These are phyloP conservation scores for Echinarachnius parma DNA, from an alignment of 53 echinoderm and acorn worm genomes.

Conservation along the genomic window DNA sequence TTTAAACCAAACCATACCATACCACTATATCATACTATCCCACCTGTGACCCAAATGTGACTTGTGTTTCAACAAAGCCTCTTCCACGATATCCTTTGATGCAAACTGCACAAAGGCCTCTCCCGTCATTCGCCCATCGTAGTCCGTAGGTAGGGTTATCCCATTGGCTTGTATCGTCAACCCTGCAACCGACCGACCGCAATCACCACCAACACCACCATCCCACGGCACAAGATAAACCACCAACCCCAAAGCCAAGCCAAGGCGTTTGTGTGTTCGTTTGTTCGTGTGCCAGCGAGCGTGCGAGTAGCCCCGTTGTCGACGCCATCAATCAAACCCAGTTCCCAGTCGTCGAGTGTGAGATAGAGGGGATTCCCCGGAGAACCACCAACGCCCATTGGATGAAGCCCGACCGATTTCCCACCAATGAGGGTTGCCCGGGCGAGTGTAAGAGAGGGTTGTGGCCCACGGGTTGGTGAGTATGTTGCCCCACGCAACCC, in stretches of 20 bases:
- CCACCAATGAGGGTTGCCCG: not conserved
- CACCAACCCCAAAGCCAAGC: conserved; percentile 48
- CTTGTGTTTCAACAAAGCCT: conserved; percentile 96
- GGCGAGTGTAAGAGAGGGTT: conserved; percentile 15
- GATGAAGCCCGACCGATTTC: conserved; percentile 32
- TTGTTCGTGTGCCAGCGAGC: not conserved
- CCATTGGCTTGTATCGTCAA: conserved; percentile 95
- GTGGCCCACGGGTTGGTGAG: too few relatives aligned
- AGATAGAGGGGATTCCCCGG: not conserved
- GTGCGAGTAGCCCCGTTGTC: too few relatives aligned
- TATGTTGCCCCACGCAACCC: conserved; percentile 27
- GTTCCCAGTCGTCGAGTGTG: not conserved
- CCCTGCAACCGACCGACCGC: conserved; percentile 72
- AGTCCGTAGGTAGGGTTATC: conserved; percentile 89
- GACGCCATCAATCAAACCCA: too few relatives aligned
- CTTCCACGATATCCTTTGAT: conserved; percentile 86
- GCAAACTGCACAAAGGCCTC: conserved; percentile 99
- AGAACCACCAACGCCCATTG: not conserved
- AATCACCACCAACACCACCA: conserved; percentile 29
- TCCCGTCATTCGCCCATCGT: conserved; percentile 89
- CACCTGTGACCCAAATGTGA: conserved; percentile 99
- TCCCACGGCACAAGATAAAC: not conserved
- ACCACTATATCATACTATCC: conserved; percentile 55
- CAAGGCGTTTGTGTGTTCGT: not conserved
- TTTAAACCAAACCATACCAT: conserved; percentile 38